Evolutionary conservation across 2,113 vertebrate genomes (phyloP), one percentile per base, ranked within the genome.

Genomic region (Orthonyx spaldingii): DNA sequence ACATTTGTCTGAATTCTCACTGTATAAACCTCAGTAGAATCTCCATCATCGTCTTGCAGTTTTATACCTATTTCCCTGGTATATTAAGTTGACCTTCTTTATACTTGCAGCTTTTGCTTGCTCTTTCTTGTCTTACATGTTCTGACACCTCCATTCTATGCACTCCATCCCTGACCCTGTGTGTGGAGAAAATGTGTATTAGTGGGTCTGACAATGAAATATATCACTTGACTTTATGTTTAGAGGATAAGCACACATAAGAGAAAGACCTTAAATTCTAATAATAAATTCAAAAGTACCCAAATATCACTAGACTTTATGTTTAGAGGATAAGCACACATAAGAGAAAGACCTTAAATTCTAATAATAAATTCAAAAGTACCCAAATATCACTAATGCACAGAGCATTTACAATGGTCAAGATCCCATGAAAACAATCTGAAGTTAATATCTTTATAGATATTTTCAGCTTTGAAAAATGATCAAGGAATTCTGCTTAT

Each of bases 31-130:
- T 69, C 30, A 49, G 1, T 1, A 3, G 24, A 61, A n/a, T 26
- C 49, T 88, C 47, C 10, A 19, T 32, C 1, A 1, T 1, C 56
- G 17, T 10, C 61, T 49, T 79, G 53, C 69, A 87, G 16, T 18
- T 90, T 82, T 76, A 20, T 64, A 41, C 22, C 24, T 69, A 4
- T 90, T 90, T 95, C 5, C 13, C 22, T 4, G 2, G 3, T 69
- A 42, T 49, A 72, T 37, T 37, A 53, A 5, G 41, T 64, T 91
- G 10, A 35, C 7, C 5, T 56, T 93, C 16, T 49, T 79, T 53
- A 60, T 52, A 64, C 16, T 81, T 84, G 53, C 0, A 0, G 12
- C 10, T 17, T 81, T 91, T 1, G 0, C 11, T 46, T 56, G 6
- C 8, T 44, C 14, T 69, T 90, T 85, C 30, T 69, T 59, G 3